phyloP scores from a whole-genome alignment of 2,113 vertebrate species.

The Epinephelus lanceolatus region DNA sequence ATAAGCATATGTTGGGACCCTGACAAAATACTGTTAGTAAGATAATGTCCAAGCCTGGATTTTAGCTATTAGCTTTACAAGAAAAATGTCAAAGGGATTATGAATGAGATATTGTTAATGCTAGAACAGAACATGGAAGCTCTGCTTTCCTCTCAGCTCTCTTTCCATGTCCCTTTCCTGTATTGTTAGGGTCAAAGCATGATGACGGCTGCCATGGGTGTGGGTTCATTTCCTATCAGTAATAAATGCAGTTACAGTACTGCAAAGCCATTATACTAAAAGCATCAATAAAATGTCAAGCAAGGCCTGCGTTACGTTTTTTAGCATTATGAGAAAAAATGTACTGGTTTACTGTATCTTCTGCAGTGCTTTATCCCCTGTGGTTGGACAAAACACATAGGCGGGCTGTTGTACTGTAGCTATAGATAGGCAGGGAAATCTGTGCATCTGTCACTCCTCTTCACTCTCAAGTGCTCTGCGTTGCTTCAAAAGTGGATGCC shows the following conservation, averaged over 20 bases:
- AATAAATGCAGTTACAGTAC: neutral
- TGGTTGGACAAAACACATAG: neutral
- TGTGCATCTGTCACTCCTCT: slow-evolving; percentile 28
- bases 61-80: neutral
- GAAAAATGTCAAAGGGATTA: too few species aligned
- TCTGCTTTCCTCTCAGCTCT: neutral
- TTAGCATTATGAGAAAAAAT: neutral
- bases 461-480: slow-evolving; percentile 30
- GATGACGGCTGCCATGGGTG: neutral
- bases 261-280: neutral
- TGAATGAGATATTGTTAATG: neutral
- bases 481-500: slow-evolving; percentile 23
- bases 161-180: neutral
- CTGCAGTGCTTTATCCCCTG: neutral
- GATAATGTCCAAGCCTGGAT: too few species aligned
- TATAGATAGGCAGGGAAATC: neutral
- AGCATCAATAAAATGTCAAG: neutral
- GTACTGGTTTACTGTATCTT: neutral
- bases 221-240: neutral
- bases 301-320: neutral
- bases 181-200: slow-evolving; percentile 2
- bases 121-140: neutral
- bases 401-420: neutral
- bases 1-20: neutral
- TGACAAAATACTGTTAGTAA: neutral